Percentiles rank a stretch among this genome's conserved stretches.
phyloP scores from a whole-genome alignment of 2,113 vertebrate genomes.

The Albula glossodonta region DNA sequence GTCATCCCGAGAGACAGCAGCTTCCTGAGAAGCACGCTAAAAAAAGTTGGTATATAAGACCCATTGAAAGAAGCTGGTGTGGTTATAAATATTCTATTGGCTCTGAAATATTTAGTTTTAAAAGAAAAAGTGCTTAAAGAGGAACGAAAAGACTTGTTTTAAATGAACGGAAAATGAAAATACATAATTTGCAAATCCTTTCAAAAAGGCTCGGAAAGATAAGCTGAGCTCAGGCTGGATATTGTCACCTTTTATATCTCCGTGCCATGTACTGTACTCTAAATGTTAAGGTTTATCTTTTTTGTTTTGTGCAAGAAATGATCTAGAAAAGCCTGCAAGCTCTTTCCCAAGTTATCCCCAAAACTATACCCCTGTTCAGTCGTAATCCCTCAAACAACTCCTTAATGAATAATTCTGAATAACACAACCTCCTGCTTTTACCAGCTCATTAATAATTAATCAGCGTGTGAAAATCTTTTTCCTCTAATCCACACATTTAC shows the following conservation, averaged over 20 bases:
- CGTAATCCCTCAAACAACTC: slow-evolving; percentile 22
- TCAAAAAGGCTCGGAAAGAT: slow-evolving; percentile 46
- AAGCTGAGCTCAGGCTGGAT: slow-evolving; percentile 38
- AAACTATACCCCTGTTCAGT: background rate
- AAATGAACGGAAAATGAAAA: slow-evolving; percentile 33
- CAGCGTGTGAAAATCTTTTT: slow-evolving; percentile 34
- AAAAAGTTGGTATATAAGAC: background rate
- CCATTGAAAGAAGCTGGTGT: slow-evolving; percentile 27
- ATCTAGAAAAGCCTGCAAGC: slow-evolving; percentile 37
- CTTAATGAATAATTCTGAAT: slow-evolving; percentile 36
- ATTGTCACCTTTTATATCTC: slow-evolving; percentile 53
- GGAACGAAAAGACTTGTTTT: slow-evolving; percentile 36
- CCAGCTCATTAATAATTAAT: slow-evolving; percentile 51
- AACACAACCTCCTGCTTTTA: slow-evolving; percentile 34
- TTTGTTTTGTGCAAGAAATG: slow-evolving; percentile 35
- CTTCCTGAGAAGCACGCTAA: slow-evolving; percentile 32
- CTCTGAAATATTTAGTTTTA: slow-evolving; percentile 40
- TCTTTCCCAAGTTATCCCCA: background rate
- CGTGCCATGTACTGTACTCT: slow-evolving; percentile 22
- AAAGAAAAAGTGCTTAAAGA: slow-evolving; percentile 36
- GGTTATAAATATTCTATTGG: slow-evolving; percentile 32
- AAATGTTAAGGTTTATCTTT: slow-evolving; percentile 32
- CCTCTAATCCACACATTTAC: slow-evolving; percentile 38
- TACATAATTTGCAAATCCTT: slow-evolving; percentile 36
- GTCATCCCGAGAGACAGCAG: slow-evolving; percentile 36